Base-by-base conservation (phyloP, 2,113 vertebrate genomes). In the Coptodon rendalli region DNA sequence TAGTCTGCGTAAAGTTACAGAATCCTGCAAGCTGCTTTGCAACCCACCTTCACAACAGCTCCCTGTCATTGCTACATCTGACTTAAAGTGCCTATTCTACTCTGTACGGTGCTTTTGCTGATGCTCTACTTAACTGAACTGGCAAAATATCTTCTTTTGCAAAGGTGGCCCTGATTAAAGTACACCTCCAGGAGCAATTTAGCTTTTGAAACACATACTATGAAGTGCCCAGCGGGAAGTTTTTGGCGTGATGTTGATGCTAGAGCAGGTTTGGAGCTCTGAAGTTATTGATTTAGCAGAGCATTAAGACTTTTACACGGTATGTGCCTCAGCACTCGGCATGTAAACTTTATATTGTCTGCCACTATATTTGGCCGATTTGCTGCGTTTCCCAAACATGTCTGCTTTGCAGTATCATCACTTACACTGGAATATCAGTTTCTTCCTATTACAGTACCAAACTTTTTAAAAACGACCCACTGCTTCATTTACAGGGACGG, bases 11-110 rank as follows among this genome's bases (percentile, higher is more conserved):
- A 29, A 27, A 48, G 43, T 50, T 50, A 48, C 6, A 50, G 71
- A 50, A 19, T 31, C 2, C 73, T n/a, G 45, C 73, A 78, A 34
- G 45, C 71, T 4, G 2, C 45, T 52, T 52, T 78, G 73, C 45
- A 78, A 52, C 73, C 45, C 45, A 78, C 73, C 27, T 78, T 50
- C 27, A 78, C 27, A 50, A 8, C 45, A 52, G 73, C 27, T 52
- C 27, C 7, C 16, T 9, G 3, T n/a, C 27, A 34, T 13, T 13
- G 27, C 45, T 29, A 31, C 17, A 29, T 31, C 17, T 52, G 73
- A 8, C 27, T 78, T 52, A 13, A 50, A 31, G 27, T 76, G 24
- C 71, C 24, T 3, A 16, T 45, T 76, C 24, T 31, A 9, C 31
- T 78, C 27, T 52, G 45, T n/a, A 52, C 10, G 8, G 10, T 13